Base-by-base conservation (phyloP, 2,888 invertebrate genomes). In the Cosmopolites sordidus region DNA sequence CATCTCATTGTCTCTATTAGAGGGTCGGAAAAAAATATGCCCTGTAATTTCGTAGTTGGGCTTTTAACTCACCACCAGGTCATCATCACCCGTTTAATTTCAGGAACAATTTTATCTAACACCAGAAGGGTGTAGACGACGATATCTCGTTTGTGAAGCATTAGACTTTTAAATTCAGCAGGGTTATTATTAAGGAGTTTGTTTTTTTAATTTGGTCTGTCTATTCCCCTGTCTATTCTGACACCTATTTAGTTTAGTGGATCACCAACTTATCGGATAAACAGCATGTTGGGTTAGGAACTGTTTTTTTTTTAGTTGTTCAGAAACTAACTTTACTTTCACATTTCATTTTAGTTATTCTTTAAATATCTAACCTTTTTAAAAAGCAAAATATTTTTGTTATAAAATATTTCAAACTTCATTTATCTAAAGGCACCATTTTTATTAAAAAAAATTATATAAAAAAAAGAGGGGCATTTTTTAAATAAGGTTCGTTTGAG, bases 11-110 rank as follows among this genome's bases (percentile, higher is more conserved):
- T 56, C 47, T 52, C 52, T 44, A 52, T 56, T 52, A 53, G 49
- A 33, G 56, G 52, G 48, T 49, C 52, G 12, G 50, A 57, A 57
- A 56, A 53, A 50, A n/a, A n/a, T n/a, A 43, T 50, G 57, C 57
- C 57, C 50, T 57, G 57, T 57, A 57, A 57, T 57, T 57, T 57
- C 53, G 50, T 47, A 53, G 57, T 57, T 49, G 53, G 57, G 57
- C 57, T 57, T 57, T 57, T 57, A 54, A 54, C 57, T 52, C 48
- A 44, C 50, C 53, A 48, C 53, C 52, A 12, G 33, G 11, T 33
- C 33, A 33, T 33, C 33, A 11, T 12, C 33, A 33, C 48, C 48
- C 43, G 46, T 54, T 49, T 57, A 53, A 51, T 42, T 40, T 42
- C 43, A 46, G 52, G 46, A 53, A 57, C 53, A 56, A 56, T 53